Percentiles rank a stretch among this genome's conserved stretches.
Conservation (phyloP, 2,888 invertebrate species). For the Graphium colonna region DNA sequence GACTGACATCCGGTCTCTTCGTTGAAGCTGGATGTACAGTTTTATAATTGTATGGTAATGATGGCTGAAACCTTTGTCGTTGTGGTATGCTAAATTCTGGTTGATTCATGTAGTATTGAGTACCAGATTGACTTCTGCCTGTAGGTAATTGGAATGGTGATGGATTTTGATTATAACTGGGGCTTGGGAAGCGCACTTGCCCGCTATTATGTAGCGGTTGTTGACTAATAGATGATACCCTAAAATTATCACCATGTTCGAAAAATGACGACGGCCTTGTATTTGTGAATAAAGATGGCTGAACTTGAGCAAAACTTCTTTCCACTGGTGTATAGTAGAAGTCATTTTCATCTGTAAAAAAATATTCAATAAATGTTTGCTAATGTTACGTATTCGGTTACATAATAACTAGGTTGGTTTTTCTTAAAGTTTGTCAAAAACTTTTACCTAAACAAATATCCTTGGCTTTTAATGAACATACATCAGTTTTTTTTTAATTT, state of each 20-base stretch:
- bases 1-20: constrained; percentile 77
- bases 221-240: constrained; percentile 52
- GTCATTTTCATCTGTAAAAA: constrained; percentile 66
- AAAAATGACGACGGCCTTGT: constrained; percentile 59
- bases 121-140: constrained; percentile 69
- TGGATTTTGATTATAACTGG: constrained; percentile 73
- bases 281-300: constrained; percentile 67
- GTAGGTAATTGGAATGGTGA: constrained; percentile 72
- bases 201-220: constrained; percentile 61
- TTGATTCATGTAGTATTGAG: constrained; percentile 71
- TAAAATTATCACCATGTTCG: constrained; percentile 61
- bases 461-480: too few species aligned
- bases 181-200: constrained; percentile 63
- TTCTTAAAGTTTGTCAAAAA: too few species aligned
- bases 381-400: too few species aligned
- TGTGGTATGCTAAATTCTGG: constrained; percentile 61
- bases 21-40: constrained; percentile 71
- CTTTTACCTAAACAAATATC: too few species aligned
- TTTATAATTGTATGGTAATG: constrained; percentile 68
- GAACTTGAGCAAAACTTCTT: constrained; percentile 76
- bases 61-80: constrained; percentile 63
- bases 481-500: too few species aligned
- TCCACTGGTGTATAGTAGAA: constrained; percentile 72
- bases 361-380: constrained; percentile 23
- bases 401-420: too few species aligned